phyloP scores from a whole-genome alignment of 1,140 invertebrate genomes.

The Monomorium pharaonis region DNA sequence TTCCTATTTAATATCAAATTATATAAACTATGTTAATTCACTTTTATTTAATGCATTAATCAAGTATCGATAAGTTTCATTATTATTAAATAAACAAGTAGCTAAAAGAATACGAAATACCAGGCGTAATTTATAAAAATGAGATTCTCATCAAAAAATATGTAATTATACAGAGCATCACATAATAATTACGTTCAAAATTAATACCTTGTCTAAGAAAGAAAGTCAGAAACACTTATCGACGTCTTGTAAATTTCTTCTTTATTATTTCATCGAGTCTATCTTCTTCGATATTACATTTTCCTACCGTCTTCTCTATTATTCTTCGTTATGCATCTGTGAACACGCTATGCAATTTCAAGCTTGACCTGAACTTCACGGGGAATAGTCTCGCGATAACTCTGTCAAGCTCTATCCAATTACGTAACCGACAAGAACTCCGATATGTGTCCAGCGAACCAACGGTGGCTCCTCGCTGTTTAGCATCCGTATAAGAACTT shows the following conservation, averaged over 20 bases:
- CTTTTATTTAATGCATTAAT: background rate
- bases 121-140: background rate
- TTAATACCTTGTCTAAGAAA: background rate
- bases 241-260: background rate
- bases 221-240: background rate
- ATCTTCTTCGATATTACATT: background rate
- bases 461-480: constrained; percentile 1
- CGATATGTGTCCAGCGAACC: background rate
- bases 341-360: background rate
- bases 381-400: constrained; percentile 4
- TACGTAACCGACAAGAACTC: constrained; percentile 13
- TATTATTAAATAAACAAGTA: background rate
- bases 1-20: background rate
- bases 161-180: background rate
- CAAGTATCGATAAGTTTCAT: background rate
- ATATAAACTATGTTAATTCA: background rate
- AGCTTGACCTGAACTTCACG: background rate
- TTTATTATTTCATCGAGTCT: constrained; percentile 3
- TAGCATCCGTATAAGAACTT: constrained; percentile 22
- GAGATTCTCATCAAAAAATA: background rate
- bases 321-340: background rate
- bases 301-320: background rate
- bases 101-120: background rate
- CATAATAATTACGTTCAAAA: background rate
- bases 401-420: constrained; percentile 19